Evolutionary conservation across 1,140 invertebrate genomes (phyloP).

Genomic region (Acromyrmex echinatior): DNA sequence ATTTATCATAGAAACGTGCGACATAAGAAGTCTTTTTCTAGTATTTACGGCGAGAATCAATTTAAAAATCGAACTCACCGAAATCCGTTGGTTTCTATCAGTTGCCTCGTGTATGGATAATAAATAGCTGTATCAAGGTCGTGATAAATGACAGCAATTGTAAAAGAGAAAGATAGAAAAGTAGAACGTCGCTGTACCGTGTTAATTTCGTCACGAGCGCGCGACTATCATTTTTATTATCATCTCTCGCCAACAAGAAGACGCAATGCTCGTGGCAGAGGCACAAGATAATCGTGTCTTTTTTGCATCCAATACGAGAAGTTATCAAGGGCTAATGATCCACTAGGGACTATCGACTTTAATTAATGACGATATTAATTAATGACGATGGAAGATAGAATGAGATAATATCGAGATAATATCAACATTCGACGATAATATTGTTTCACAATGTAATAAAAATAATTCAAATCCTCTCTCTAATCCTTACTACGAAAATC

Average conservation of each 20-base stretch:
- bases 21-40: neutral
- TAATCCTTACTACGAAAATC: neutral
- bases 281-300: neutral
- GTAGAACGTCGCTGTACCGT: constrained; percentile 33
- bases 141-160: constrained; percentile 27
- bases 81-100: neutral
- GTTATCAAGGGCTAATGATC: constrained; percentile 36
- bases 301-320: constrained; percentile 19
- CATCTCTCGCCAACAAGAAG: constrained; percentile 25
- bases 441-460: neutral
- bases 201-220: constrained; percentile 27
- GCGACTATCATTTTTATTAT: constrained; percentile 35
- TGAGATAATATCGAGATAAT: too few species aligned
- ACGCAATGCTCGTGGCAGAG: constrained; percentile 12
- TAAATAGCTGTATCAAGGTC: constrained; percentile 25
- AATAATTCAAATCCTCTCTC: neutral
- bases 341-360: neutral
- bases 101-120: neutral
- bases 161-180: constrained; percentile 29
- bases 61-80: neutral
- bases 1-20: neutral
- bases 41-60: neutral
- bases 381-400: neutral
- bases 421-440: neutral
- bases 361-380: neutral